phyloP scores from a whole-genome alignment of 2,888 invertebrate genomes.

The Drosophila affinis region DNA sequence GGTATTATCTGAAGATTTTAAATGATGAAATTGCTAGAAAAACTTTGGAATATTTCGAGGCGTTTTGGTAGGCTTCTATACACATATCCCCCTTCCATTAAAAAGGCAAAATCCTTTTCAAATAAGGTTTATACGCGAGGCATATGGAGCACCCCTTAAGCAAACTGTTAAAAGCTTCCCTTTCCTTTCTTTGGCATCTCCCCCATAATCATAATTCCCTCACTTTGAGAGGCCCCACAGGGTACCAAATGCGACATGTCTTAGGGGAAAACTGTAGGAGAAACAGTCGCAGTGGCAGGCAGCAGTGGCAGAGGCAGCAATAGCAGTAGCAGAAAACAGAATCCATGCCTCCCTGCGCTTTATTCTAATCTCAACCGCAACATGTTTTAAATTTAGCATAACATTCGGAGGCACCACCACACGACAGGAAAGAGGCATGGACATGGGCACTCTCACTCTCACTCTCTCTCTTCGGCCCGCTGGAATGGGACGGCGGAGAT shows the following conservation, averaged over 20 bases:
- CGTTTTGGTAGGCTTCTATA: too few relatives aligned
- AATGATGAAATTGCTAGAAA: not conserved
- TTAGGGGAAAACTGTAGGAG: not conserved
- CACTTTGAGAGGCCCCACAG: not conserved
- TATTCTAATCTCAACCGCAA: conserved; percentile 74
- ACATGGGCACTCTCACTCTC: not conserved
- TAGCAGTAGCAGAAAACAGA: not conserved
- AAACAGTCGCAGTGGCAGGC: conserved; percentile 13
- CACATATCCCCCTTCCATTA: too few relatives aligned
- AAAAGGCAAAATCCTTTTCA: too few relatives aligned
- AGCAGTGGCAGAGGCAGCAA: conserved; percentile 12
- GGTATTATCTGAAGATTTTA: not conserved
- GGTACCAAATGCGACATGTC: not conserved
- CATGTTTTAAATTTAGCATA: conserved; percentile 76
- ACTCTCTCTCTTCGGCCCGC: not conserved
- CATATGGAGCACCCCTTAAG: too few relatives aligned
- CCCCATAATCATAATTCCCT: not conserved
- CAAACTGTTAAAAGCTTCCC: too few relatives aligned
- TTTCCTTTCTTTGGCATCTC: not conserved
- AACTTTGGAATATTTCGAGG: too few relatives aligned
- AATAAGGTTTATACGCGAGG: too few relatives aligned
- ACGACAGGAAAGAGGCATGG: conserved; percentile 20
- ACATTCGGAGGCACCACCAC: conserved; percentile 38
- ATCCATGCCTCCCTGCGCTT: conserved; percentile 33
- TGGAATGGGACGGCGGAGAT: not conserved